Percentiles rank a stretch among this genome's conserved stretches.
phyloP scores from a whole-genome alignment of 2,888 invertebrate species.

The Asteroscopus sphinx region DNA sequence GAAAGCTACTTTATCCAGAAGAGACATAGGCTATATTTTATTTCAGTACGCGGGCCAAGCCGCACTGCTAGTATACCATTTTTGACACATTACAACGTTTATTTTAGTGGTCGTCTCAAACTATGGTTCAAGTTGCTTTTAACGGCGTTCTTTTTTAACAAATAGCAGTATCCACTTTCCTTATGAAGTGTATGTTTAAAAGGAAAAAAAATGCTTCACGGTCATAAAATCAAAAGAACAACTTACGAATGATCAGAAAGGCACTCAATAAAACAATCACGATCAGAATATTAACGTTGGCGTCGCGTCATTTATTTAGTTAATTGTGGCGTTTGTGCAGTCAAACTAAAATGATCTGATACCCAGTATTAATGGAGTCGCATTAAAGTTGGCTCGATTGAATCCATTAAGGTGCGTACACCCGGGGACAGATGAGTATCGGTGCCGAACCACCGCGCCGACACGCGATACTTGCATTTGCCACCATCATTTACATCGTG shows the following conservation, averaged over 20 bases:
- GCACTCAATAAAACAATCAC: conserved; percentile 9
- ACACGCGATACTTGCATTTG: conserved; percentile 72
- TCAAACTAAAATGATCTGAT: conserved; percentile 59
- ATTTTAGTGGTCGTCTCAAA: conserved; percentile 3
- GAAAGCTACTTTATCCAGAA: too few relatives aligned
- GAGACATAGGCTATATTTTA: too few relatives aligned
- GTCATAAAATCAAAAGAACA: too few relatives aligned
- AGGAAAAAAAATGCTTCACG: too few relatives aligned
- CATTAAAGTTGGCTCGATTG: conserved; percentile 75
- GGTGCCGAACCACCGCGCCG: conserved; percentile 41
- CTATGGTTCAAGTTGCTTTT: too few relatives aligned
- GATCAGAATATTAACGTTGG: conserved; percentile 8
- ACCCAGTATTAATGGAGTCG: conserved; percentile 68
- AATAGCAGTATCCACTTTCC: too few relatives aligned
- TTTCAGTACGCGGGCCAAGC: too few relatives aligned
- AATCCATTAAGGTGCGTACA: conserved; percentile 81
- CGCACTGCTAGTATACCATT: conserved; percentile 16
- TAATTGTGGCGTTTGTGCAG: conserved; percentile 44
- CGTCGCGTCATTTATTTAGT: conserved; percentile 23
- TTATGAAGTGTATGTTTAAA: too few relatives aligned
- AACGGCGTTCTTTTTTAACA: not conserved
- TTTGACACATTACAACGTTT: conserved; percentile 16
- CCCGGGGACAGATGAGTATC: conserved; percentile 67
- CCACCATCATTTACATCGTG: conserved; percentile 60
- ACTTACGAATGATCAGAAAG: not conserved